Percentiles rank a stretch among this genome's conserved stretches.
These are phyloP conservation scores for Lepidurus arcticus DNA, from an alignment of 1,140 invertebrate species.

Conservation along the genomic window DNA sequence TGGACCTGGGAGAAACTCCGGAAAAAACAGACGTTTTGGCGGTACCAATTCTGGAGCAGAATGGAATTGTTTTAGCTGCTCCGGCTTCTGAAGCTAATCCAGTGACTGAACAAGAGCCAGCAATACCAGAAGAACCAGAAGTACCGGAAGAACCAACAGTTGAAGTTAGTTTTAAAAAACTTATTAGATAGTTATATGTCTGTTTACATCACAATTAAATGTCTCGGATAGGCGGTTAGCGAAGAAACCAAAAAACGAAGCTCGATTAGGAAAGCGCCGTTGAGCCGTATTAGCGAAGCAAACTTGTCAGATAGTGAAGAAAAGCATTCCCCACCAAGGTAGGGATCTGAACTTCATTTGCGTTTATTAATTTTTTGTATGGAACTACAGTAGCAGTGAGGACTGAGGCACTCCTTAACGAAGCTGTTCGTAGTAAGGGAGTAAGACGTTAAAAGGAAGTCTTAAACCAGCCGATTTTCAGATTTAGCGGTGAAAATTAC, in stretches of 20 bases:
- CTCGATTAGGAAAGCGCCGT: constrained; percentile 25
- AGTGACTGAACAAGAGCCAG: background rate
- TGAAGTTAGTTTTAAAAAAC: background rate
- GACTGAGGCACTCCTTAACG: background rate
- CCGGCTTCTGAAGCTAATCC: background rate
- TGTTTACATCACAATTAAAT: too few relatives aligned
- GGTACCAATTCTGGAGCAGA: background rate
- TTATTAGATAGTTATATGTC: too few relatives aligned
- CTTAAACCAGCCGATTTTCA: background rate
- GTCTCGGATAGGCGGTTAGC: background rate
- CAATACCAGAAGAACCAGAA: background rate
- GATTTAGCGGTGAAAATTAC: background rate
- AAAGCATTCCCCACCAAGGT: background rate
- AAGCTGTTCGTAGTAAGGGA: background rate
- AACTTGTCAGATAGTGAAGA: constrained; percentile 28
- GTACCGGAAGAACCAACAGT: background rate
- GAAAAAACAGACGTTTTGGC: background rate
- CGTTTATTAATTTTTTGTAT: background rate
- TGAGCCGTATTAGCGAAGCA: constrained; percentile 30
- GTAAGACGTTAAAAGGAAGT: background rate
- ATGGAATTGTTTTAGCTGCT: background rate
- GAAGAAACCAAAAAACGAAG: background rate
- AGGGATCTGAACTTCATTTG: background rate
- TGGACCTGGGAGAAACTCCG: background rate
- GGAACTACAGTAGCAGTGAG: background rate